These are phyloP conservation scores for Drosophila parabipectinata DNA, from an alignment of 1,140 invertebrate species.

Conservation along the genomic window DNA sequence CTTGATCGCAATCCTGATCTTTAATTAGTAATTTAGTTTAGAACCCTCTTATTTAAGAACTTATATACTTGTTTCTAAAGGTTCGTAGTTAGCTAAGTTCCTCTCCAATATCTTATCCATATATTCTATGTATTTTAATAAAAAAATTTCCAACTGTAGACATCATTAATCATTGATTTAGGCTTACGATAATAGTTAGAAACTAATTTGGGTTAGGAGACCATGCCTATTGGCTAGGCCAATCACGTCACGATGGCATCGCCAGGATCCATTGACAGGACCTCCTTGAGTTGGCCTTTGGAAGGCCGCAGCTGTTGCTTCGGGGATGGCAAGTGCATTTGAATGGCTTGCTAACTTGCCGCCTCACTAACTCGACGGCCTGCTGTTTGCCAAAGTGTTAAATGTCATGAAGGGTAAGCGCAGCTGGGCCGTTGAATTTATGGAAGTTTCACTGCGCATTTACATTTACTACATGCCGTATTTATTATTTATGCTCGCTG, in stretches of 20 bases:
- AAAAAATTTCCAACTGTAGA: too few relatives aligned
- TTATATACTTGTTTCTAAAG: too few relatives aligned
- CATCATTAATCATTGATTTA: constrained; percentile 26
- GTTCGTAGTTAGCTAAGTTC: too few relatives aligned
- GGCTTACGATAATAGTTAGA: not conserved
- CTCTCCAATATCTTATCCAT: not conserved
- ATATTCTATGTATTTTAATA: not conserved
- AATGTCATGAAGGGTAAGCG: constrained; percentile 69
- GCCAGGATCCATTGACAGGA: constrained; percentile 29
- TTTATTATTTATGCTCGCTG: constrained; percentile 70
- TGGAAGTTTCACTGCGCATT: constrained; percentile 71
- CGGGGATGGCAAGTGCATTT: constrained; percentile 79
- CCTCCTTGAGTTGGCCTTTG: constrained; percentile 3
- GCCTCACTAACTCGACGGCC: constrained; percentile 25
- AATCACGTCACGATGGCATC: constrained; percentile 38
- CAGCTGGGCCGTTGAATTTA: constrained; percentile 72
- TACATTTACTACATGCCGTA: constrained; percentile 77
- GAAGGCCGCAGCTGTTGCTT: constrained; percentile 76
- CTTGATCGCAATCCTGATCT: too few relatives aligned
- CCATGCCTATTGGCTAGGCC: constrained; percentile 1
- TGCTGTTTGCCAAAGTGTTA: constrained; percentile 79
- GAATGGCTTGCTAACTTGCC: constrained; percentile 57
- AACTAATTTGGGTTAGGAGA: constrained; percentile 1
- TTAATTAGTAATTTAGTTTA: too few relatives aligned
- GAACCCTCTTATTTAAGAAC: too few relatives aligned